Conservation (phyloP, 1,140 invertebrate species). For the Neodiprion pinetum region DNA sequence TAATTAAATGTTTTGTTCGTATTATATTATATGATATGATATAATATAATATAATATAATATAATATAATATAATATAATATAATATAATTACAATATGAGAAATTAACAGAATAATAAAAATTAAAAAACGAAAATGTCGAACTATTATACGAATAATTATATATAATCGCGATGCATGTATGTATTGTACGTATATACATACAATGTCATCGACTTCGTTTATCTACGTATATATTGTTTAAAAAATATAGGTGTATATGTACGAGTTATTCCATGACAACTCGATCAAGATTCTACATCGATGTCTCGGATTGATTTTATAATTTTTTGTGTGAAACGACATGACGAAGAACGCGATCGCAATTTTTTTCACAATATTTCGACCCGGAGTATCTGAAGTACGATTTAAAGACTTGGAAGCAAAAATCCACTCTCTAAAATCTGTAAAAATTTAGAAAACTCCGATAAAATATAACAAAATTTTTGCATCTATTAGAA, state of each 20-base stretch:
- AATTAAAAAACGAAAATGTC: conserved; percentile 28
- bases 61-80: conserved; percentile 46
- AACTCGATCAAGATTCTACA: no score
- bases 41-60: conserved; percentile 30
- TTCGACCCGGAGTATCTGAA: no score
- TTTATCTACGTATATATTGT: not conserved
- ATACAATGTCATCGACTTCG: not conserved
- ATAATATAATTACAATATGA: conserved; percentile 28
- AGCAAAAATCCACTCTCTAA: no score
- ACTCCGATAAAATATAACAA: no score
- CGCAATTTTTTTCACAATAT: no score
- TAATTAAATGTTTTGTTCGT: conserved; percentile 59
- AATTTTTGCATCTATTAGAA: no score
- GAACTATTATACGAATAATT: conserved; percentile 27
- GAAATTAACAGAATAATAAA: conserved; percentile 54
- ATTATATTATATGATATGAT: conserved; percentile 54
- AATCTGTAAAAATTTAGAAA: no score
- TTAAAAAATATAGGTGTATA: no score
- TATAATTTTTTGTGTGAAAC: conserved; percentile 14
- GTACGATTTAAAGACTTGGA: no score
- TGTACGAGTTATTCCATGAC: no score
- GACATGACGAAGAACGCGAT: not conserved
- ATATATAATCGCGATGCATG: not conserved
- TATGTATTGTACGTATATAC: not conserved
- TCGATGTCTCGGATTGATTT: no score